Evolutionary conservation across 2,888 invertebrate genomes (phyloP), one percentile per base, ranked within the genome.

Genomic region (Trisateles emortualis): DNA sequence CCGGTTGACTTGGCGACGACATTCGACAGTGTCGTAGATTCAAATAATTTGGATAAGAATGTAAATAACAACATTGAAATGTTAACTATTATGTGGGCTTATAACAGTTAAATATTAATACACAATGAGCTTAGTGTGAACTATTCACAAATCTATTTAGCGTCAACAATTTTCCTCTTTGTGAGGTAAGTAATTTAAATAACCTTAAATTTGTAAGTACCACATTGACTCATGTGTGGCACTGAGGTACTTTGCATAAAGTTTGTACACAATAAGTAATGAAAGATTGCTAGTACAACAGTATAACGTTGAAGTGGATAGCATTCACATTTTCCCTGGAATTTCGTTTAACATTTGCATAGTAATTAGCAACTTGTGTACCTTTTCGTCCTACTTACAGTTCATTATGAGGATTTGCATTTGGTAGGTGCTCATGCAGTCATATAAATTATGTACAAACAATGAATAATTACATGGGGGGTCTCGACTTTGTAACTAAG

Each of bases 41-140:
- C 8, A n/a, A 46, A 17, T 49, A 32, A n/a, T 8, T n/a, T 73
- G 76, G 78, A 79, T 72, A 58, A 46, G 72, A 66, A 66, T 40
- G 52, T 13, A 13, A 5, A 19, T 24, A 33, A 33, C 24, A 24
- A 36, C 19, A 36, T 36, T 36, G 8, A n/a, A 26, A n/a, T 36
- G 36, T 35, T 16, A 36, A 33, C 2, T 33, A 14, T 11, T 6
- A 24, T 13, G n/a, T 6, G 22, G 13, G 29, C n/a, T 33, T 33
- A 33, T 13, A 22, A 43, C 17, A 14, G 42, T 35, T 33, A 33
- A 35, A 24, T 24, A 4, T 22, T 13, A 44, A 9, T 32, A 8
- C 14, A 14, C 33, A 33, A 33, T 33, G 14, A 33, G 32, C 16
- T 33, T 33, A 13, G 35, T 16, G 36, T 10, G 3, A 36, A 36